Evolutionary conservation across 2,797 vertebrate species (phyloP).

Genomic region (Diglossa cyanea): DNA sequence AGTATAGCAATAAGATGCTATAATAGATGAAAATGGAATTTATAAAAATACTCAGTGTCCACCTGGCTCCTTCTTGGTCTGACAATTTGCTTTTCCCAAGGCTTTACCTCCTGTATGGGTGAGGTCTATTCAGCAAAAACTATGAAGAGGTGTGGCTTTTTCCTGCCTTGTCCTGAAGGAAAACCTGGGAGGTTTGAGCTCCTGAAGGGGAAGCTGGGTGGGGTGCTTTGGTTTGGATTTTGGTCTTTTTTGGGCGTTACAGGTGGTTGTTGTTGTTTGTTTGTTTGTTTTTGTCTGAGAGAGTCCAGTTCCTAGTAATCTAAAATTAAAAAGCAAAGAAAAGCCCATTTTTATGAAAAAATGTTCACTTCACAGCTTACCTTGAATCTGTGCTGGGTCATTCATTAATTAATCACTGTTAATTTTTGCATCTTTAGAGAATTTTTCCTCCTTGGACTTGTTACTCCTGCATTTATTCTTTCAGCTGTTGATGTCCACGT

Average conservation of each 20-base stretch:
- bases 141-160: neutral
- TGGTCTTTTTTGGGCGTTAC: accelerated
- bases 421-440: neutral
- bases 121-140: neutral
- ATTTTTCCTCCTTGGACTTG: neutral
- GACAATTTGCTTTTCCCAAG: neutral
- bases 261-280: accelerated
- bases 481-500: neutral
- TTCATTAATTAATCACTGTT: neutral
- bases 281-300: neutral
- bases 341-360: neutral
- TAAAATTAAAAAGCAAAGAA: neutral
- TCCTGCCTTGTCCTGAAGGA: neutral
- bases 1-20: neutral
- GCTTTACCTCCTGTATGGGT: neutral
- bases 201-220: neutral
- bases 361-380: neutral
- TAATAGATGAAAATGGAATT: neutral
- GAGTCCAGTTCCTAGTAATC: neutral
- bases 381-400: neutral
- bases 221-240: neutral
- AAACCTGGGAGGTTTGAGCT: neutral
- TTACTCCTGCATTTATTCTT: neutral
- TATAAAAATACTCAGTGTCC: accelerated
- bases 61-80: neutral